Evolutionary conservation across 2,113 vertebrate genomes (phyloP).

Genomic region (Butorides virescens): DNA sequence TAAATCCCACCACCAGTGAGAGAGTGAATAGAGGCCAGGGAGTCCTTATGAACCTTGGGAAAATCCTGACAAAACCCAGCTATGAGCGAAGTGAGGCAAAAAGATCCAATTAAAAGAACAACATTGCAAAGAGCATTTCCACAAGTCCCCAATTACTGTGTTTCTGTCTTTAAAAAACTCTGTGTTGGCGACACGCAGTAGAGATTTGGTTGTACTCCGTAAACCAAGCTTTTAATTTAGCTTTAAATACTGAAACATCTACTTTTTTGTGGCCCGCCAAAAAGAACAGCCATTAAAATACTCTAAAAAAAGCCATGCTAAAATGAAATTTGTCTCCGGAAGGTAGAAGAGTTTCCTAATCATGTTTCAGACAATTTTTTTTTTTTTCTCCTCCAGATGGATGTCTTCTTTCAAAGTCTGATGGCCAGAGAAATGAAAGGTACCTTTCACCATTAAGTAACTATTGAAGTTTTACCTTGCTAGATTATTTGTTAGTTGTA

Average conservation of each 20-base stretch:
- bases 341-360: slow-evolving; percentile 36
- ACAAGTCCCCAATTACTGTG: neutral
- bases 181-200: neutral
- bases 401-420: slow-evolving; percentile 55
- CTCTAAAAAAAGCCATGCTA: slow-evolving; percentile 30
- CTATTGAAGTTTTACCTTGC: slow-evolving; percentile 54
- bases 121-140: neutral
- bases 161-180: neutral
- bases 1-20: neutral
- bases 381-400: slow-evolving; percentile 21
- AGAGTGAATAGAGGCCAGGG: neutral
- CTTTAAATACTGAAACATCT: slow-evolving; percentile 24
- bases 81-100: neutral
- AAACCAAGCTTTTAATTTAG: slow-evolving; percentile 21
- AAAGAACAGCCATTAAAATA: slow-evolving; percentile 12
- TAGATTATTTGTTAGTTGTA: slow-evolving; percentile 68
- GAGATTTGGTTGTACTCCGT: neutral
- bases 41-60: neutral
- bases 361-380: neutral
- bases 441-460: slow-evolving; percentile 63
- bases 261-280: neutral
- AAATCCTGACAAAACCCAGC: neutral
- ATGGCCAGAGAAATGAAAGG: slow-evolving; percentile 47
- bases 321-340: slow-evolving; percentile 25
- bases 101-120: neutral